Base-by-base conservation (phyloP, 1,140 invertebrate genomes). In the Papilio machaon region DNA sequence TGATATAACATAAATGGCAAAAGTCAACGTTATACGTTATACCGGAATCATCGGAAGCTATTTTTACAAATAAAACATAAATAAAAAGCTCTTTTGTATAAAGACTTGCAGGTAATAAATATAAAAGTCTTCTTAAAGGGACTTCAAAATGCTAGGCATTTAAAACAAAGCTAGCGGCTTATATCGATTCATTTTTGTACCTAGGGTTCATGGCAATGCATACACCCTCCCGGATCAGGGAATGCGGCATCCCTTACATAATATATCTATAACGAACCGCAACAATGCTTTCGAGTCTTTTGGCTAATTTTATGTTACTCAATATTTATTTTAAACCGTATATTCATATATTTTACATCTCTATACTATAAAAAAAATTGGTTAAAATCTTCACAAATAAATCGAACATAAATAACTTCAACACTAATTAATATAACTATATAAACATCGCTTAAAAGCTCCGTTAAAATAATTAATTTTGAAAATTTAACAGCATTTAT, bases 161-260 rank as follows among this genome's bases (percentile, higher is more conserved):
- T 76, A 52, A 76, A 76, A n/a, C 47, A 76, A 35, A 76, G 74
- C 74, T 76, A 52, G 43, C 43, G 74, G 74, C 74, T 47, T 49
- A 54, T 76, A 76, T 76, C 46, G 74, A 76, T 76, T 76, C 10
- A 3, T 52, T 76, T 47, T 11, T 49, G 23, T 54, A 30, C 47
- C 46, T 76, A 76, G 43, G 46, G 74, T 76, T 52, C 19, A 76
- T 47, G 47, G 74, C 74, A 23, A 23, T 76, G 17, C 43, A 47
- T 30, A 52, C 19, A 75, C 73, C 73, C 73, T 75, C 13, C 74
- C 4, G 74, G 15, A 52, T 30, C 19, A 76, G 47, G 46, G 74
- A 19, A 49, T 23, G 74, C 17, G 23, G 74, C 74, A 54, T 54
- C 74, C 46, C 74, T 35, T 43, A n/a, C n/a, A 47, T 17, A 70